These are phyloP conservation scores for Rhabditoides inermis DNA, from an alignment of 2,888 invertebrate genomes.

Conservation along the genomic window DNA sequence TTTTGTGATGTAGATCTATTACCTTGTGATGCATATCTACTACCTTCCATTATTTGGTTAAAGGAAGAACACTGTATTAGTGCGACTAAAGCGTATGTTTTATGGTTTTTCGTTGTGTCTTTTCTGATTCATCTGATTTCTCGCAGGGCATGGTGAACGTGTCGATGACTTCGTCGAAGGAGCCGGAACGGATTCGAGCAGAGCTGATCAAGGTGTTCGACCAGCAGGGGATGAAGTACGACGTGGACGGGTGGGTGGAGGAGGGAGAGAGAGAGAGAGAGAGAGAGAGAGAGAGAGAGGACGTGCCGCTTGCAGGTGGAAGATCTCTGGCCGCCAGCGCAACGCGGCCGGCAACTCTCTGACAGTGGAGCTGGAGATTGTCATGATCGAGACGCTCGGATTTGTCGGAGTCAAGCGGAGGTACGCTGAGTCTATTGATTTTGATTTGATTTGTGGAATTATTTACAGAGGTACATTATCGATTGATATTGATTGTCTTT, in stretches of 20 bases:
- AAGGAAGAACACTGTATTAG: too few relatives aligned
- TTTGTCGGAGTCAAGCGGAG: conserved; percentile 20
- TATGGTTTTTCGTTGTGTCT: conserved; percentile 12
- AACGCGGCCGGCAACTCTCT: conserved; percentile 56
- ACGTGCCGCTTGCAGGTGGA: conserved; percentile 64
- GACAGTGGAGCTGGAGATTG: conserved; percentile 68
- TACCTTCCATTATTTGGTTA: too few relatives aligned
- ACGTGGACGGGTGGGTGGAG: conserved; percentile 32
- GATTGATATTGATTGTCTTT: conserved; percentile 64
- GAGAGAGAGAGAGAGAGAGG: too few relatives aligned
- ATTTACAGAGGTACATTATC: conserved; percentile 2
- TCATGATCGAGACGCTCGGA: conserved; percentile 54
- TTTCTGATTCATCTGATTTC: too few relatives aligned
- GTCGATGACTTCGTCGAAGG: conserved; percentile 64
- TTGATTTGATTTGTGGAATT: background rate
- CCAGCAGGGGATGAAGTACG: conserved; percentile 33
- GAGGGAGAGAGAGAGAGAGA: background rate
- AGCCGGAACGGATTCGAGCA: conserved; percentile 63
- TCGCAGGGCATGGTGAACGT: conserved; percentile 66
- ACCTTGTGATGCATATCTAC: too few relatives aligned
- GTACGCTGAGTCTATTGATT: conserved; percentile 1
- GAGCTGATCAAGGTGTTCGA: conserved; percentile 62
- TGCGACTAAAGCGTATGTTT: too few relatives aligned
- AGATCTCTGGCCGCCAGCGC: conserved; percentile 64
- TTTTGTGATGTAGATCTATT: too few relatives aligned